A percentile compares a stretch with the other conserved stretches of the same genome.
Conservation (phyloP, 2,888 invertebrate genomes). For the Phyllotreta cruciferae region DNA sequence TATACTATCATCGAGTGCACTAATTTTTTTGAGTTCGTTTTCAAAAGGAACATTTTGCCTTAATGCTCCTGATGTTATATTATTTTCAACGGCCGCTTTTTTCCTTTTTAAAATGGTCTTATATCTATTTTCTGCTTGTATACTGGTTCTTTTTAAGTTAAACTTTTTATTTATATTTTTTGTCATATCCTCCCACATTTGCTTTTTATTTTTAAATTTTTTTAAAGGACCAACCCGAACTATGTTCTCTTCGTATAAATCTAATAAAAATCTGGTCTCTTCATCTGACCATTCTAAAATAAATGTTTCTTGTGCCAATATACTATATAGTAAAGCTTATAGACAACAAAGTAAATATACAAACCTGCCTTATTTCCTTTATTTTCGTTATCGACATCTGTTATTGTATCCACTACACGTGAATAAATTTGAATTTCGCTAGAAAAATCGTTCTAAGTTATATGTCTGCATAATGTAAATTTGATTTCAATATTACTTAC, state of each 20-base stretch:
- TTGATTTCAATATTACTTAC: constrained; percentile 1
- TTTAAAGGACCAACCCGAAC: not conserved
- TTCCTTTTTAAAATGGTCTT: constrained; percentile 41
- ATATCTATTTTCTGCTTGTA: constrained; percentile 37
- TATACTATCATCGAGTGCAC: constrained; percentile 40
- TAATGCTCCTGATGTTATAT: constrained; percentile 31
- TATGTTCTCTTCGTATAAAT: not conserved
- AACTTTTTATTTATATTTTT: constrained; percentile 31
- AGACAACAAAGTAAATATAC: not conserved
- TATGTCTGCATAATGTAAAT: not conserved
- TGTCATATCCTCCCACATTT: constrained; percentile 33
- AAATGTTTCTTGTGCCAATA: not conserved
- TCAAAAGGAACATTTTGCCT: constrained; percentile 33
- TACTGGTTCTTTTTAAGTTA: constrained; percentile 2
- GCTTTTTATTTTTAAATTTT: constrained; percentile 35
- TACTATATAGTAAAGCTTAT: not conserved
- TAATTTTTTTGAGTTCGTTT: constrained; percentile 39
- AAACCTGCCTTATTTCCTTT: not conserved
- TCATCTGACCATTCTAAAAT: constrained; percentile 1
- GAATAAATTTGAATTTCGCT: not conserved
- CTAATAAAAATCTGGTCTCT: not conserved
- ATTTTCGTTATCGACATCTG: not conserved
- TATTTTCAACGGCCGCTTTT: constrained; percentile 38
- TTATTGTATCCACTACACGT: too few relatives aligned
- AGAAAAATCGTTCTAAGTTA: not conserved